phyloP scores from a whole-genome alignment of 2,888 invertebrate genomes.

The Fabriciana adippe region DNA sequence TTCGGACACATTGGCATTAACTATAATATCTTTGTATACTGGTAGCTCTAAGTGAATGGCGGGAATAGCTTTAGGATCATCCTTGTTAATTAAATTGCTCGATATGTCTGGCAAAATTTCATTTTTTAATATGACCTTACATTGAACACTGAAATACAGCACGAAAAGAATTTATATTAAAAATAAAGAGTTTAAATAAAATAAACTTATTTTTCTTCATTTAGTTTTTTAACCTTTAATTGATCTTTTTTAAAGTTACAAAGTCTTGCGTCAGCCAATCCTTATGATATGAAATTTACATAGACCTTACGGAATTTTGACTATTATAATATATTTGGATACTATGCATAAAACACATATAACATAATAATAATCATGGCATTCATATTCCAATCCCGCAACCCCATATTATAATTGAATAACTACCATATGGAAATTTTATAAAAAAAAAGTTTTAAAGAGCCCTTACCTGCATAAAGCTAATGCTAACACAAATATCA shows the following conservation, averaged over 20 bases:
- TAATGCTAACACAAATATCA: conserved; percentile 43
- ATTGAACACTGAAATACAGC: conserved; percentile 52
- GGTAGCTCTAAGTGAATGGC: conserved; percentile 29
- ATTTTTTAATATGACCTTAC: conserved; percentile 49
- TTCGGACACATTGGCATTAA: conserved; percentile 10
- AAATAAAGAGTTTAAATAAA: not conserved
- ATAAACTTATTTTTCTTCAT: too few relatives aligned
- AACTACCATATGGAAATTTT: too few relatives aligned
- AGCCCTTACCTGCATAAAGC: conserved; percentile 37
- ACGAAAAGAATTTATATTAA: not conserved
- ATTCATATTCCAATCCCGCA: too few relatives aligned
- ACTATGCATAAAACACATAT: too few relatives aligned
- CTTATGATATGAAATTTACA: too few relatives aligned
- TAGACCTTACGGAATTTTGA: too few relatives aligned
- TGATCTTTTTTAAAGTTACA: too few relatives aligned
- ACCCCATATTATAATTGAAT: too few relatives aligned
- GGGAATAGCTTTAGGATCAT: conserved; percentile 10
- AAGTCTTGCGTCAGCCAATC: too few relatives aligned
- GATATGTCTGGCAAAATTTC: conserved; percentile 25
- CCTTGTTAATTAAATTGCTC: conserved; percentile 24
- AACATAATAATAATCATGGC: too few relatives aligned
- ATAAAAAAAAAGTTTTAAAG: not conserved
- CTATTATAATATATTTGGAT: too few relatives aligned
- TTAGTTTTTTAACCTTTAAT: too few relatives aligned
- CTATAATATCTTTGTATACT: conserved; percentile 24